These are phyloP conservation scores for Hypocryptadius cinnamomeus DNA, from an alignment of 2,113 vertebrate genomes.

Conservation along the genomic window DNA sequence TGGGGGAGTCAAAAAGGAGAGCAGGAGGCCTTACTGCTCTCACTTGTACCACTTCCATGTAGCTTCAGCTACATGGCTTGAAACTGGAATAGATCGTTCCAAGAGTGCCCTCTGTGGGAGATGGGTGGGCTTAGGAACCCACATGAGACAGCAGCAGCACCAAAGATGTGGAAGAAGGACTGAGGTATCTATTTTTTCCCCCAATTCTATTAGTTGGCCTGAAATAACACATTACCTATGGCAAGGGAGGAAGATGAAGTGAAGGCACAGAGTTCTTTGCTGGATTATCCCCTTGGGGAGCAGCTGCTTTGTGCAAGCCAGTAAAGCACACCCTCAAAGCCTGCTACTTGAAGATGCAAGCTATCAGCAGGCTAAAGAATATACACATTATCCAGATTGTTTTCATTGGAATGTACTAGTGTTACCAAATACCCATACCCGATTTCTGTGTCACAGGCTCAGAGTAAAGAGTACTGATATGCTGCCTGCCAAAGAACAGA, in stretches of 20 bases:
- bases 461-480: neutral
- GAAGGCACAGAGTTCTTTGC: neutral
- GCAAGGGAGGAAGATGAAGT: neutral
- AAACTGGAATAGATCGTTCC: neutral
- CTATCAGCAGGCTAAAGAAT: neutral
- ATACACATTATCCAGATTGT: neutral
- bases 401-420: neutral
- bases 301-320: neutral
- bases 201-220: neutral
- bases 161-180: neutral
- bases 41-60: fast-evolving
- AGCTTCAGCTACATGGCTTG: neutral
- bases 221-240: neutral
- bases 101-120: neutral
- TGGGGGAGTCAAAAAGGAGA: neutral
- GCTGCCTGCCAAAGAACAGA: neutral
- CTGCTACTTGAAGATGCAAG: neutral
- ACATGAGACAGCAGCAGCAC: neutral
- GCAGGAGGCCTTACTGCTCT: neutral
- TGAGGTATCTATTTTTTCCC: neutral
- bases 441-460: neutral
- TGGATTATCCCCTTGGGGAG: neutral
- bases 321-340: neutral
- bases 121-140: neutral
- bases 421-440: neutral